Evolutionary conservation across 2,113 vertebrate genomes (phyloP), one percentile per base, ranked within the genome.

Genomic region (Ahaetulla prasina): DNA sequence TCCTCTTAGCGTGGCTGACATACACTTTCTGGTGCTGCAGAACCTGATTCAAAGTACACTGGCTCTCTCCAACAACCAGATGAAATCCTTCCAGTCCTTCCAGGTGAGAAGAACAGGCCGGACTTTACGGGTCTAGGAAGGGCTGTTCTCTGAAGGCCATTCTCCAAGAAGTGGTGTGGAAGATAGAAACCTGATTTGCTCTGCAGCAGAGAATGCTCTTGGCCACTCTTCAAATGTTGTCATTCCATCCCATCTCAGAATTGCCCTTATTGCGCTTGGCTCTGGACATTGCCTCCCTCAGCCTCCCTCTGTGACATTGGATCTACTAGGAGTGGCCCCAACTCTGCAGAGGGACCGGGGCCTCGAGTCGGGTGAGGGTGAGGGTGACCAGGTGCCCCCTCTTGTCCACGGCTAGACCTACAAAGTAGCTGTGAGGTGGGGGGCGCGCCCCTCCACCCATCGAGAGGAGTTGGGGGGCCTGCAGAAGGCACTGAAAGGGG

Each of bases 11-110:
- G 93, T 96, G 50, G 97, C 98, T 1, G 99, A 99, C 94, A 98
- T 99, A 93, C 98, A 99, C 94, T 95, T 97, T 30, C 96, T 99
- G 4, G 99, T 99, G 92, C 97, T 99, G 3, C 98, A 99, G 94
- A 99, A 99, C 95, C 95, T 99, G 95, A 99, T 99, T 96, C 98
- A 99, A 97, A 99, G 99, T 96, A 99, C 99, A 0, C 89, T 99
- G 97, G 98, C 98, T 74, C 98, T 99, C 94, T 99, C 98, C 1
- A 98, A 99, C 97, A 97, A 94, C 90, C 99, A 99, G 96, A 98
- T 99, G 98, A 98, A 99, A 95, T 97, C 97, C 86, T 98, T 96
- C 91, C 98, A 98, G 94, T 98, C 98, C 0, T 98, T 99, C 93
- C 99, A 99, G 98, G 99, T 92, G 85, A 6, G 54, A 20, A 30